These are phyloP conservation scores for Ornithoptera alexandrae DNA, from an alignment of 2,888 invertebrate species.

Conservation along the genomic window DNA sequence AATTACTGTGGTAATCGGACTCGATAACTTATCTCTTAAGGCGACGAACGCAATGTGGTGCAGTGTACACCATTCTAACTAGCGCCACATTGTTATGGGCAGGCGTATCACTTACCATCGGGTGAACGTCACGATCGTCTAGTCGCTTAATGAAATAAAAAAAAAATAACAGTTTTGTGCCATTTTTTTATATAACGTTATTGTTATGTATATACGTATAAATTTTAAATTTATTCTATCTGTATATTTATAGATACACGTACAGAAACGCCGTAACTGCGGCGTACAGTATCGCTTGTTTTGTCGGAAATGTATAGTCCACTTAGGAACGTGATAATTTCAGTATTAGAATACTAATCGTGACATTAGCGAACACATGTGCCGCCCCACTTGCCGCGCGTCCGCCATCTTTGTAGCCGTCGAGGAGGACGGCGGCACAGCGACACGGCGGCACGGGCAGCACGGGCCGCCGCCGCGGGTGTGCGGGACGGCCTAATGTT, in stretches of 20 bases:
- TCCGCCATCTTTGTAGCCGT: conserved; percentile 39
- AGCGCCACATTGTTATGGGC: too few species aligned
- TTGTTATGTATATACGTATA: too few species aligned
- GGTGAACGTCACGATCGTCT: too few species aligned
- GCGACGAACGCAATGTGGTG: too few species aligned
- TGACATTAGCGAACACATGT: conserved; percentile 33
- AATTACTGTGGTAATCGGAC: too few species aligned
- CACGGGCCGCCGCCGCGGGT: conserved; percentile 22
- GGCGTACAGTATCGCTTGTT: background rate
- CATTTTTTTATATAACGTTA: too few species aligned
- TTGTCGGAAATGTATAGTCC: background rate
- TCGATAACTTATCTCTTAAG: too few species aligned
- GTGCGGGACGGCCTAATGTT: conserved; percentile 52
- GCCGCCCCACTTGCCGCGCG: conserved; percentile 18
- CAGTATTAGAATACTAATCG: conserved; percentile 22
- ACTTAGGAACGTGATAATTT: conserved; percentile 10
- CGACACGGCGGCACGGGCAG: conserved; percentile 30
- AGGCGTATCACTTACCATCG: too few species aligned
- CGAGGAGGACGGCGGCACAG: conserved; percentile 37
- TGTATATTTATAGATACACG: background rate
- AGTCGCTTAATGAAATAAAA: too few species aligned
- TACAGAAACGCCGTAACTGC: background rate
- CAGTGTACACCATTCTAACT: too few species aligned
- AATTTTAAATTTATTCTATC: background rate
- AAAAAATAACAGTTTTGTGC: too few species aligned